A percentile compares a stretch with the other conserved stretches of the same genome.
Evolutionary conservation across 2,113 vertebrate genomes (phyloP).

Genomic region (Salminus brasiliensis): DNA sequence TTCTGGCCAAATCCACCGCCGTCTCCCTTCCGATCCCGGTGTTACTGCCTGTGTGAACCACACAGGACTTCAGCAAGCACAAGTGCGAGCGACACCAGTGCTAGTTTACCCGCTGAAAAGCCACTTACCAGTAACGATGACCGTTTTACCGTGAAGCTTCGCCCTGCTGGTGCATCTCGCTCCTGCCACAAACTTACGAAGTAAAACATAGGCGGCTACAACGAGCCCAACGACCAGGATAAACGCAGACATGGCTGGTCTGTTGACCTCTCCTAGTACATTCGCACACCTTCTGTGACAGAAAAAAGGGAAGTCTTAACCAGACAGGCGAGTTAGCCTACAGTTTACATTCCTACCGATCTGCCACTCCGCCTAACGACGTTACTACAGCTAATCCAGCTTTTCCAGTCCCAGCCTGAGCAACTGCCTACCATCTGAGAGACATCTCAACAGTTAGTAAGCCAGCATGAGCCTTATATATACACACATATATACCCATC

Average conservation of each 20-base stretch:
- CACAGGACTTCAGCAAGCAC: background rate
- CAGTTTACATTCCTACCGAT: too few species aligned
- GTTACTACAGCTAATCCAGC: background rate
- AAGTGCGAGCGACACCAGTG: too few species aligned
- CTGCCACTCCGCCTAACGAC: too few species aligned
- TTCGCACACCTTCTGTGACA: background rate
- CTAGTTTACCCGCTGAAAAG: too few species aligned
- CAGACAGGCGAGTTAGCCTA: background rate
- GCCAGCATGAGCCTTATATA: too few species aligned
- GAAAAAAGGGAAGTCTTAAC: background rate
- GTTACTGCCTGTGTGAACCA: conserved; percentile 80
- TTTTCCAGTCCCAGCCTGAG: background rate
- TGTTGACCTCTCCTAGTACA: background rate
- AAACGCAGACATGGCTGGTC: conserved; percentile 23
- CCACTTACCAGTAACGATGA: conserved; percentile 82
- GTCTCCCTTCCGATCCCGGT: conserved; percentile 83
- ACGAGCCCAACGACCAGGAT: conserved; percentile 33
- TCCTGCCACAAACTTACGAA: conserved; percentile 22
- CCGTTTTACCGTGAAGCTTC: conserved; percentile 83
- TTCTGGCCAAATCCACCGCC: conserved; percentile 81
- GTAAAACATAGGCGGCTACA: conserved; percentile 22
- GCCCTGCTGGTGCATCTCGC: conserved; percentile 61
- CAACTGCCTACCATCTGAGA: too few species aligned
- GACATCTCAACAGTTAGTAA: too few species aligned
- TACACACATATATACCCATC: too few species aligned